Conservation (phyloP, 2,888 invertebrate genomes). For the Sepiola atlantica region DNA sequence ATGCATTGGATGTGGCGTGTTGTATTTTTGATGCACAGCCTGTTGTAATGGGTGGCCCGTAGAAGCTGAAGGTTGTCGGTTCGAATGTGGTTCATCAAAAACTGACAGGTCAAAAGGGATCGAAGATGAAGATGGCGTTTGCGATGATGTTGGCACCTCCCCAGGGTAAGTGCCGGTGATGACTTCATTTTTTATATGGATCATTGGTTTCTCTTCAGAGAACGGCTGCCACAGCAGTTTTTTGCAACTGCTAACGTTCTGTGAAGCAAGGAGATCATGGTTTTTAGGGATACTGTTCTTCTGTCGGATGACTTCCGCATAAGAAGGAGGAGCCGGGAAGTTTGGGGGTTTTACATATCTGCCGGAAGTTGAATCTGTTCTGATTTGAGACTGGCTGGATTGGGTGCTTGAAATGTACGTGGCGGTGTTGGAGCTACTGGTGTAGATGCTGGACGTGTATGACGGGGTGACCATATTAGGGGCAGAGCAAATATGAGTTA, state of each 20-base stretch:
- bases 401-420: neutral
- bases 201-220: slow-evolving; percentile 23
- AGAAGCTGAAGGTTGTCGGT: neutral
- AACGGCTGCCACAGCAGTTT: slow-evolving; percentile 39
- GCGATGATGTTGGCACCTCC: neutral
- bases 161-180: neutral
- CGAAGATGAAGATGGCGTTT: neutral
- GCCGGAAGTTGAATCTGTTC: too few species aligned
- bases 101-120: neutral
- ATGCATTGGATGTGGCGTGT: neutral
- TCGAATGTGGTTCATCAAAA: neutral
- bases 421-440: neutral
- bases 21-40: neutral
- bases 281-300: slow-evolving; percentile 4
- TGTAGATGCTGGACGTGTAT: slow-evolving; percentile 36
- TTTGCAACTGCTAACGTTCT: neutral
- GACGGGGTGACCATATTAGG: neutral
- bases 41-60: neutral
- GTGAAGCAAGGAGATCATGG: slow-evolving; percentile 14
- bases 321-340: neutral
- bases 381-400: neutral
- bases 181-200: slow-evolving; percentile 33
- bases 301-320: slow-evolving; percentile 1
- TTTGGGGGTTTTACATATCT: neutral
- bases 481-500: neutral